Conservation (phyloP, 2,888 invertebrate species). For the Epistrophella euchroma region DNA sequence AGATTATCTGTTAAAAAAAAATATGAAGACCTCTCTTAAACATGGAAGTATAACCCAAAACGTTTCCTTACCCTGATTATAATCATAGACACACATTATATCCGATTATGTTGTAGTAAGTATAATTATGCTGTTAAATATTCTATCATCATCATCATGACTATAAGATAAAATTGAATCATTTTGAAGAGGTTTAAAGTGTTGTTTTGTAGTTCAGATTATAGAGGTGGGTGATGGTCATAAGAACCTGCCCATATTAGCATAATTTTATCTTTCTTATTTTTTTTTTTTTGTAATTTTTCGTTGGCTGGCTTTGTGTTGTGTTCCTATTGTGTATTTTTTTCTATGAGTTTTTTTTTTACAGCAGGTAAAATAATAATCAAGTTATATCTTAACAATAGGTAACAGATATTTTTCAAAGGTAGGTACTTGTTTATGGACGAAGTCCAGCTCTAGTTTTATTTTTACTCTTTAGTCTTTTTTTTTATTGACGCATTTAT, state of each 20-base stretch:
- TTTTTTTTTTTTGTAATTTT: background rate
- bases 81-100: background rate
- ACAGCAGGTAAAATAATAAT: background rate
- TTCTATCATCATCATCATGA: constrained; percentile 15
- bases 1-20: constrained; percentile 10
- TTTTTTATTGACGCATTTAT: constrained; percentile 2
- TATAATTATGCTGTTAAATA: constrained; percentile 27
- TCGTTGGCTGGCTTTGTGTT: background rate
- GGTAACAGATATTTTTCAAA: constrained; percentile 20
- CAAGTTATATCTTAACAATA: constrained; percentile 6
- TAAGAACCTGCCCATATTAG: constrained; percentile 19
- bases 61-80: constrained; percentile 6
- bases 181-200: background rate
- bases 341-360: background rate
- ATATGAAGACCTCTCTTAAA: background rate
- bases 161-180: constrained; percentile 23
- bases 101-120: background rate
- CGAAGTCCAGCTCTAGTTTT: constrained; percentile 12
- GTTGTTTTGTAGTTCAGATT: background rate
- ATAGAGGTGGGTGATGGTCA: background rate
- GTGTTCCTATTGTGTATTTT: constrained; percentile 1
- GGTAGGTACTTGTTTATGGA: constrained; percentile 1
- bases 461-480: constrained; percentile 2
- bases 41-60: constrained; percentile 3
- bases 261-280: constrained; percentile 15